phyloP scores from a whole-genome alignment of 2,888 invertebrate genomes.

The Acanthosoma haemorrhoidale region DNA sequence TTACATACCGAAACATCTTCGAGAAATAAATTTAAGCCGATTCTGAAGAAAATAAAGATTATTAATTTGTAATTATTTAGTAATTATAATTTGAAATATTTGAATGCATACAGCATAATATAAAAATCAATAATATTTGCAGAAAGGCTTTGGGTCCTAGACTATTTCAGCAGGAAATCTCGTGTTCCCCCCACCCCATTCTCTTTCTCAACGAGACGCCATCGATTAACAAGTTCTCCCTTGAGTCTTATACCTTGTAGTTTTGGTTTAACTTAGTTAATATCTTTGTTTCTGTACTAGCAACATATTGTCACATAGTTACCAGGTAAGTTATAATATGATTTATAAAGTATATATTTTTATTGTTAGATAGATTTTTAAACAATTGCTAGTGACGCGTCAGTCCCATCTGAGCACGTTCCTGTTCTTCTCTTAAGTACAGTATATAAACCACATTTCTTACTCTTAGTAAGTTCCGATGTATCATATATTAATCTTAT shows the following conservation, averaged over 20 bases:
- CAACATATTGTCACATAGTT: background rate
- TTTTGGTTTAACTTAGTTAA: too few species aligned
- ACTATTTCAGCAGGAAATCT: background rate
- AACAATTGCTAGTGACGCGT: constrained; percentile 8
- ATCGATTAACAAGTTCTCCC: too few species aligned
- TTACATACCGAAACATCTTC: too few species aligned
- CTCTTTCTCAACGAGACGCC: background rate
- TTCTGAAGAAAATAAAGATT: too few species aligned
- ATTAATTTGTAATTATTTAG: too few species aligned
- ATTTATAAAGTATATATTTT: background rate
- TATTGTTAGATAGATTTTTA: background rate
- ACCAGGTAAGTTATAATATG: background rate
- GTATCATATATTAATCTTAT: background rate
- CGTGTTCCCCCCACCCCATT: background rate
- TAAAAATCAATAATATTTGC: background rate
- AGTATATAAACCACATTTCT: too few species aligned
- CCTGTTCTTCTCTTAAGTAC: background rate
- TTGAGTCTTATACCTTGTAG: too few species aligned
- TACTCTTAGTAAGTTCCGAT: background rate
- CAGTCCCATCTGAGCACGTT: background rate
- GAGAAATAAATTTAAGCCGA: too few species aligned
- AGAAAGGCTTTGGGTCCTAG: background rate
- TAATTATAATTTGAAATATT: too few species aligned
- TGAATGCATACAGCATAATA: too few species aligned
- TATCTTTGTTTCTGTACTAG: too few species aligned